phyloP scores from a whole-genome alignment of 1,140 invertebrate genomes.

The Paraescarpia echinospica region DNA sequence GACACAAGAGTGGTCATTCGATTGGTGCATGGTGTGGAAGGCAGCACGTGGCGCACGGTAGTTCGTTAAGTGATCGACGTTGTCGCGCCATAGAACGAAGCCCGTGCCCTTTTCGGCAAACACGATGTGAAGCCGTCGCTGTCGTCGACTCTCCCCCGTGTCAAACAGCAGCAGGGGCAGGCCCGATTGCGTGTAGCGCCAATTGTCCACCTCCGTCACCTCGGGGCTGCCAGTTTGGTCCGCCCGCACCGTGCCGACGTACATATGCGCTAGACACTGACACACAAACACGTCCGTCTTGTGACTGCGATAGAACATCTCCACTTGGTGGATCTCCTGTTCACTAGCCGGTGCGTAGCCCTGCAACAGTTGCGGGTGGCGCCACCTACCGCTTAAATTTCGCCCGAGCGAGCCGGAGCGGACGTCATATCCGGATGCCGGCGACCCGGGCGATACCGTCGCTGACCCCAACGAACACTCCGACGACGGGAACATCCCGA shows the following conservation, averaged over 20 bases:
- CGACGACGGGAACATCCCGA: background rate
- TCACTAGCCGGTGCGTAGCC: slow-evolving; percentile 59
- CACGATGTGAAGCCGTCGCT: slow-evolving; percentile 74
- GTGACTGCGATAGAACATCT: slow-evolving; percentile 77
- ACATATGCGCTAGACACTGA: slow-evolving; percentile 77
- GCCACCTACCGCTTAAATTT: slow-evolving; percentile 18
- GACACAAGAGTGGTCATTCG: slow-evolving; percentile 65
- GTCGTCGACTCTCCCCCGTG: slow-evolving; percentile 68
- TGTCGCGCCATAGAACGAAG: slow-evolving; percentile 82
- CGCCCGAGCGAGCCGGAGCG: background rate
- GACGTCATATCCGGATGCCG: background rate
- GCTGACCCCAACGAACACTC: background rate
- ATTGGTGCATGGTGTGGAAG: slow-evolving; percentile 83
- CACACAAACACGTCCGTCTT: slow-evolving; percentile 80
- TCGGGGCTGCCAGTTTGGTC: slow-evolving; percentile 26
- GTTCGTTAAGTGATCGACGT: slow-evolving; percentile 69
- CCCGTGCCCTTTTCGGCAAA: slow-evolving; percentile 81
- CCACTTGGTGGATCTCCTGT: slow-evolving; percentile 73
- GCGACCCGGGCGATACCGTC: background rate
- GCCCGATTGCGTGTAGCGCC: slow-evolving; percentile 78
- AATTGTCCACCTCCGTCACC: slow-evolving; percentile 57
- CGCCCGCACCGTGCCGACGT: slow-evolving; percentile 61
- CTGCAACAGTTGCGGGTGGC: slow-evolving; percentile 34
- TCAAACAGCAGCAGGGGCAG: slow-evolving; percentile 80
- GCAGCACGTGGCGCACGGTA: slow-evolving; percentile 66